phyloP scores from a whole-genome alignment of 2,113 vertebrate genomes.

The Crotalus horridus region DNA sequence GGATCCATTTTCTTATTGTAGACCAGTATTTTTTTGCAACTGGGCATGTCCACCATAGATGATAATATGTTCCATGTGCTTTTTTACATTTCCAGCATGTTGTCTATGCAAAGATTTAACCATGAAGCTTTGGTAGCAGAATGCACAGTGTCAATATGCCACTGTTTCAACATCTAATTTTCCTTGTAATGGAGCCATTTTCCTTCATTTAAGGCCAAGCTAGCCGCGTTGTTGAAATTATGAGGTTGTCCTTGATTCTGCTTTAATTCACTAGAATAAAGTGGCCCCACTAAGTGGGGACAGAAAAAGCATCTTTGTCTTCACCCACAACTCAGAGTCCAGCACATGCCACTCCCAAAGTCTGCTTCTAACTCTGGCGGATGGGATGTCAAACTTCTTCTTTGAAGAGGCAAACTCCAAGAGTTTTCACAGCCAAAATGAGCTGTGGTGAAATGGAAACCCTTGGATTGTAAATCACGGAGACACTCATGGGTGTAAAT shows the following conservation, averaged over 20 bases:
- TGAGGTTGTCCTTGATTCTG: not conserved
- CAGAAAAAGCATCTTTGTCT: not conserved
- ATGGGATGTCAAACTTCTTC: not conserved
- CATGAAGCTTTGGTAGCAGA: not conserved
- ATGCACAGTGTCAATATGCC: not conserved
- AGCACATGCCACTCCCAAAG: not conserved
- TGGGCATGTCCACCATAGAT: too few relatives aligned
- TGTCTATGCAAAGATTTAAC: not conserved
- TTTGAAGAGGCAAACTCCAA: not conserved
- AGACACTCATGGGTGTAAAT: not conserved
- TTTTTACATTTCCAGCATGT: too few relatives aligned
- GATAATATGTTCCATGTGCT: too few relatives aligned
- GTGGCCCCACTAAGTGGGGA: not conserved
- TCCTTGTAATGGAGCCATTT: not conserved
- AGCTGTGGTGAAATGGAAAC: not conserved
- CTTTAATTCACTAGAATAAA: not conserved
- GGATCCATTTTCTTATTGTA: too few relatives aligned
- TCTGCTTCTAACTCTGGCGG: not conserved
- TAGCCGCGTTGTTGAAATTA: not conserved
- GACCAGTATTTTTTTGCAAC: too few relatives aligned
- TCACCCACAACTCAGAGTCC: not conserved
- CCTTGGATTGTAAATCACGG: not conserved
- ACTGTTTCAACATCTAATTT: not conserved
- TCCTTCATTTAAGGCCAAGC: not conserved
- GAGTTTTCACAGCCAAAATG: not conserved